Conservation (phyloP, 2,113 vertebrate species). For the Mugil cephalus region DNA sequence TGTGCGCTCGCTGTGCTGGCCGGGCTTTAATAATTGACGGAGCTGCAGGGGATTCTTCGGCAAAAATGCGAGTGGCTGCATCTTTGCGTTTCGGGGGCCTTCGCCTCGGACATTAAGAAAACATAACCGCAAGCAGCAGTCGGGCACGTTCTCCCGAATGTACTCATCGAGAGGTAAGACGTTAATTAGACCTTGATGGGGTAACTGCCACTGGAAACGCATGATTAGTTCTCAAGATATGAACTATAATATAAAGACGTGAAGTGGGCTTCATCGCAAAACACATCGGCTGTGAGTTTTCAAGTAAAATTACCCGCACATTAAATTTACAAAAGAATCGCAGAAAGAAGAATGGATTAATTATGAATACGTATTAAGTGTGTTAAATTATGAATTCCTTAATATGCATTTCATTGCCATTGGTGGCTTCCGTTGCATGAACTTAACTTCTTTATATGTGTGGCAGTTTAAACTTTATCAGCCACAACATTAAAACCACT, state of each 20-base stretch:
- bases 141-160: neutral
- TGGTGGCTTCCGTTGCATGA: neutral
- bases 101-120: conserved; percentile 14
- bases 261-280: too few species aligned
- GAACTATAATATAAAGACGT: too few species aligned
- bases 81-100: conserved; percentile 5
- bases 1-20: conserved; percentile 47
- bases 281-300: too few species aligned
- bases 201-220: neutral
- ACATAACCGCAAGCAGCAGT: neutral
- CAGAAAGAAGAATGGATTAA: neutral
- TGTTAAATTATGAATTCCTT: neutral
- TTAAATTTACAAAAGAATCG: too few species aligned
- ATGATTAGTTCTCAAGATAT: too few species aligned
- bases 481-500: too few species aligned
- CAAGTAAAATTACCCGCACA: too few species aligned
- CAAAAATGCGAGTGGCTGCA: conserved; percentile 12
- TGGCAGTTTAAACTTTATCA: neutral
- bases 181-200: neutral
- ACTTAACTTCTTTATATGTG: neutral
- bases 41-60: conserved; percentile 37
- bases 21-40: conserved; percentile 72
- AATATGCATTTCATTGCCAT: neutral
- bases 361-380: neutral
- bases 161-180: neutral